Percentiles rank a stretch among this genome's conserved stretches.
Evolutionary conservation across 1,140 invertebrate species (phyloP).

Genomic region (Yoshiicerus persimilis): DNA sequence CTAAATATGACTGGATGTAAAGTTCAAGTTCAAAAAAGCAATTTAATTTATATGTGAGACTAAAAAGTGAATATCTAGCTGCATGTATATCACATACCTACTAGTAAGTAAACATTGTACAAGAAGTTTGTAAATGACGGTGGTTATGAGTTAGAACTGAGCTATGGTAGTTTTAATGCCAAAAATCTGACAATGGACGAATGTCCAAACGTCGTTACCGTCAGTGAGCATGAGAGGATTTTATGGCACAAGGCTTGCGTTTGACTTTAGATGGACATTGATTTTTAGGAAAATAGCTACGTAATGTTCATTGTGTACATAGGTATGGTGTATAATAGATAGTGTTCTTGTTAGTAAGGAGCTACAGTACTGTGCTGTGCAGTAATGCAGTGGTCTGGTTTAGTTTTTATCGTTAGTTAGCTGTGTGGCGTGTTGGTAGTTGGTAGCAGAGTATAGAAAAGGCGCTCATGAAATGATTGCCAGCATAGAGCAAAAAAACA

Average conservation of each 20-base stretch:
- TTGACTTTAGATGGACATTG: conserved; percentile 7
- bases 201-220: neutral
- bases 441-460: neutral
- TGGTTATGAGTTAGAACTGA: neutral
- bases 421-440: neutral
- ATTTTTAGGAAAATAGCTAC: neutral
- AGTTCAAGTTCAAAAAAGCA: conserved; percentile 4
- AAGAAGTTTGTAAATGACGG: neutral
- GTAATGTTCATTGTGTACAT: neutral
- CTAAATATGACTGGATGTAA: neutral
- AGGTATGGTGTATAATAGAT: neutral
- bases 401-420: neutral
- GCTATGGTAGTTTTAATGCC: neutral
- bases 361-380: neutral
- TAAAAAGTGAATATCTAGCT: no score
- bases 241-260: neutral
- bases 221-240: neutral
- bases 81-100: no score
- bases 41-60: neutral
- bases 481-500: neutral
- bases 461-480: neutral
- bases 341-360: neutral
- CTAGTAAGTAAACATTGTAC: neutral
- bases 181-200: neutral
- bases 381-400: neutral